These are phyloP conservation scores for Scaeva pyrastri DNA, from an alignment of 2,888 invertebrate species.

Conservation along the genomic window DNA sequence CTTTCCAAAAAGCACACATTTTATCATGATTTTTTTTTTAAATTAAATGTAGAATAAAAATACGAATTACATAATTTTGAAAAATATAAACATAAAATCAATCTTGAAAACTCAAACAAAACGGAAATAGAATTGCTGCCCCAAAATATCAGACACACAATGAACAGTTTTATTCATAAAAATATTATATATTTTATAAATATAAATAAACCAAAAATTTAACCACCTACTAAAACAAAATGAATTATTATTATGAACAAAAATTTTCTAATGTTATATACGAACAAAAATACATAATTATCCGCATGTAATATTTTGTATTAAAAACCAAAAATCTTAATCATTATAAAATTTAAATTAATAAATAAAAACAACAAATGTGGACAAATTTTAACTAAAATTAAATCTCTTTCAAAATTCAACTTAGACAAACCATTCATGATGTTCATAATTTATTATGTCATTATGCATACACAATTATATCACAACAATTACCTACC, in stretches of 20 bases:
- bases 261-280: slow-evolving; percentile 46
- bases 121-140: background rate
- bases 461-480: slow-evolving; percentile 52
- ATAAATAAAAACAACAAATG: slow-evolving; percentile 4
- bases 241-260: slow-evolving; percentile 14
- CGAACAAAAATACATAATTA: slow-evolving; percentile 22
- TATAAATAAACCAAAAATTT: slow-evolving; percentile 46
- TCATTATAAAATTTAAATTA: slow-evolving; percentile 33
- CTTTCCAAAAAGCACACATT: slow-evolving; percentile 63
- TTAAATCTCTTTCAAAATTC: slow-evolving; percentile 38
- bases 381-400: slow-evolving; percentile 47
- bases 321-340: slow-evolving; percentile 40
- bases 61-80: slow-evolving; percentile 12
- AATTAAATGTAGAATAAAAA: slow-evolving; percentile 2
- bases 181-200: slow-evolving; percentile 51
- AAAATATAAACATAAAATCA: slow-evolving; percentile 8
- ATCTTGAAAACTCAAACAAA: slow-evolving; percentile 5
- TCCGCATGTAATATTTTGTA: slow-evolving; percentile 51
- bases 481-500: slow-evolving; percentile 71
- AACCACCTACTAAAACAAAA: slow-evolving; percentile 58
- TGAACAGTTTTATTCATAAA: slow-evolving; percentile 40
- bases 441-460: slow-evolving; percentile 53
- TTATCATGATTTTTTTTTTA: slow-evolving; percentile 6
- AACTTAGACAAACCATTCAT: slow-evolving; percentile 37
- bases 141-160: slow-evolving; percentile 13